A percentile compares a stretch with the other conserved stretches of the same genome.
Evolutionary conservation across 2,113 vertebrate species (phyloP).

Genomic region (Gracilinanus agilis): DNA sequence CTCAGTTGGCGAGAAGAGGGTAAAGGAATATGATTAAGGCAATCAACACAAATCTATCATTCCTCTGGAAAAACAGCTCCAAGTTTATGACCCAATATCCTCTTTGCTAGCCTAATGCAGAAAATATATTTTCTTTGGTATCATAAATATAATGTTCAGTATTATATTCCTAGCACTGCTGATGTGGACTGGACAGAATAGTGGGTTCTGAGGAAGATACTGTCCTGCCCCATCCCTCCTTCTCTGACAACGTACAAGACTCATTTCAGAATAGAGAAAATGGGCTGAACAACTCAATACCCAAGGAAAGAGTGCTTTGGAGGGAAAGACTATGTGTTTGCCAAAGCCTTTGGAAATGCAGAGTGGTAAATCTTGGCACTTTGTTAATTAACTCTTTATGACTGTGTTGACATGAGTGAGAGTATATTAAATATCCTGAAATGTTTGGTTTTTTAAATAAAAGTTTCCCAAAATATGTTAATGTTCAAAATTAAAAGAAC

Average conservation of each 20-base stretch:
- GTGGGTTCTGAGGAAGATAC: background rate
- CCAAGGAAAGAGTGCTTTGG: slow-evolving; percentile 86
- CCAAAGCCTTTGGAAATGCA: slow-evolving; percentile 96
- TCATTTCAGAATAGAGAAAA: background rate
- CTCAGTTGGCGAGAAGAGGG: background rate
- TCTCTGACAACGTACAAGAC: background rate
- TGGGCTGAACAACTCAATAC: background rate
- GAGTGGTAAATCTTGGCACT: slow-evolving; percentile 90
- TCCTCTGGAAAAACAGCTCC: background rate
- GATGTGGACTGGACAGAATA: background rate
- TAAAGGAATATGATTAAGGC: background rate
- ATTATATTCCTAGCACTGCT: background rate
- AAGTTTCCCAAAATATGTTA: slow-evolving; percentile 33
- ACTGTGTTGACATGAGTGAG: slow-evolving; percentile 14
- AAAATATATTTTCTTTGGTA: background rate
- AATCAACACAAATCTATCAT: background rate
- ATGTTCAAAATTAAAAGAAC: slow-evolving; percentile 72
- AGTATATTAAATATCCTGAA: slow-evolving; percentile 31
- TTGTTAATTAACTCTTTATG: background rate
- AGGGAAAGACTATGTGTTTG: slow-evolving; percentile 96
- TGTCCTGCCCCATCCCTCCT: background rate
- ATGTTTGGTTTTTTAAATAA: slow-evolving; percentile 55
- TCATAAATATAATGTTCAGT: background rate
- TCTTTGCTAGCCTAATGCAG: background rate
- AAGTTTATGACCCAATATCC: background rate